Base-by-base conservation (phyloP, 2,113 vertebrate species). In the Condylura cristata region DNA sequence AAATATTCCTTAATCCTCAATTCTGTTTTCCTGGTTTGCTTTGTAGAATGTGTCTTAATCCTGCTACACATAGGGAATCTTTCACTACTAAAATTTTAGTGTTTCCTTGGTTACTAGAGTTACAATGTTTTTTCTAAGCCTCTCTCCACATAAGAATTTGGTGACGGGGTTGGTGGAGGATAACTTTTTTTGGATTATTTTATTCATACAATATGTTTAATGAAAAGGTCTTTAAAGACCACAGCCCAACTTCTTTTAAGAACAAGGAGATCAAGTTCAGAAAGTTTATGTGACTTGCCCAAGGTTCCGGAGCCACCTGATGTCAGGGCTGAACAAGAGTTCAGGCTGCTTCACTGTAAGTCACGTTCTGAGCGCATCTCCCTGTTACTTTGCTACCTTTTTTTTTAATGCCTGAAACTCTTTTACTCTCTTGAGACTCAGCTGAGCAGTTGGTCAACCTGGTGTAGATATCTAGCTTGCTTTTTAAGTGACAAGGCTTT, bases 391-490 rank as follows among this genome's bases (percentile, higher is more conserved):
- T 86, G n/a, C 60, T 63, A 34, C 70, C 56, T 39, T 28, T 56
- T 41, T 63, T 48, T 17, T 22, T 26, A 48, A 48, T 51, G 17
- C 14, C 41, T 94, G 86, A 92, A 88, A 93, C 93, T 90, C 78
- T 85, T 85, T 87, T 66, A 84, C 53, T 4, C 89, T 89, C 95
- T 88, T 66, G 94, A 94, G 60, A 94, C 20, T 81, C 28, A 60
- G 39, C 53, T 20, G 34, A 94, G 60, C 53, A 8, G 86, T 72
- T 76, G 46, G 65, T 24, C 79, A 80, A 75, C 58, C 58, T 80
- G 41, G 60, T 91, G 41, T 92, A 51, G 6, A 34, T 95, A 65
- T 24, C 53, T 74, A 60, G 32, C 44, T 94, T 96, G n/a, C 94
- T 86, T 88, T 65, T 82, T 88, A 92, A 90, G 39, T 0, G 2